Base-by-base conservation (phyloP, 92 coral and sea anemone genomes). In the Umimayanthus chanpuru region DNA sequence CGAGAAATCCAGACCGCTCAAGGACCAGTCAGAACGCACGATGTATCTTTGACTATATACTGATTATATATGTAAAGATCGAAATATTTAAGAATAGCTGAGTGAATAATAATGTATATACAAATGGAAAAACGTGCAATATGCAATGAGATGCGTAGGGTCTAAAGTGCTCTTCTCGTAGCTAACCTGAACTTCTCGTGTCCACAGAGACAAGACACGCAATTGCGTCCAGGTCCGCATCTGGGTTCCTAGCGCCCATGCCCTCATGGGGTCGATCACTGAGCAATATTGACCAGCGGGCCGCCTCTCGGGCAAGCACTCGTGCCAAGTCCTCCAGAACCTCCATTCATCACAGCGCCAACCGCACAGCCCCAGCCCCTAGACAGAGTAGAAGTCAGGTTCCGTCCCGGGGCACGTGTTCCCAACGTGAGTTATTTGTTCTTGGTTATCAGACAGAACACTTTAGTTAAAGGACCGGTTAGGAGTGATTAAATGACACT, bases 231-330 rank as follows among this genome's bases (percentile, higher is more conserved):
- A 93, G 90, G 76, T 73, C 93, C 28, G 68, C 56, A n/a, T 68
- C 98, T 15, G 96, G 98, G 10, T 88, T 89, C 47, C 90, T 95
- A 25, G 89, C 94, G 68, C 96, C 98, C 65, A 95, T 95, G 98
- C 87, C 92, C 58, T 83, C 91, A 36, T 90, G 93, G 47, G 99
- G 99, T 74, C 98, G 99, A 64, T 97, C 99, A 76, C 87, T 94
- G 73, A 97, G 99, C 75, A 96, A 92, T 87, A 97, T 97, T 50
- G 99, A 97, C 85, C 90, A 94, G 58, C 97, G 97, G 77, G 97
- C 99, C 20, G 98, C 99, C 26, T 96, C 96, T 53, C 92, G 98
- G 81, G 99, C 98, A 92, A 90, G 71, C 55, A 64, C 73, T 10
- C 96, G 98, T 47, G 89, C 98, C 79, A 92, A 95, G 88, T 50